A percentile compares a stretch with the other conserved stretches of the same genome.
Conservation (phyloP, 2,113 vertebrate species). For the Gulo gulo region DNA sequence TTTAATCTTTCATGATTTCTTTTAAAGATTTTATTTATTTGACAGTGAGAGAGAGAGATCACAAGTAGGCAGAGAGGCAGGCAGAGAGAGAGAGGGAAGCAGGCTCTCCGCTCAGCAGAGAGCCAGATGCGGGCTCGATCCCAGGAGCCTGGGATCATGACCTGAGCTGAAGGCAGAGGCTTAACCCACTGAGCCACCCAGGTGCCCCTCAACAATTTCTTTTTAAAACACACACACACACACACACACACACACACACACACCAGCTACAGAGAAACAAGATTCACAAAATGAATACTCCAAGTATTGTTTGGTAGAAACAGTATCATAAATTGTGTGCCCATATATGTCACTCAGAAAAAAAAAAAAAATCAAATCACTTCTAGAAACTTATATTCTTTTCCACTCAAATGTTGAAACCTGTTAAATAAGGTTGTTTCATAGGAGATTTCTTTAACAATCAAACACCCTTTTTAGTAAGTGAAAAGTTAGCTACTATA, state of each 20-base stretch:
- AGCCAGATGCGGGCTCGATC: too few relatives aligned
- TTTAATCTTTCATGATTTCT: too few relatives aligned
- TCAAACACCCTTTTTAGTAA: background rate
- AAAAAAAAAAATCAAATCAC: background rate
- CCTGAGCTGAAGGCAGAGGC: too few relatives aligned
- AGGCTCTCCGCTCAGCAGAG: too few relatives aligned
- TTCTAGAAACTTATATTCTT: background rate
- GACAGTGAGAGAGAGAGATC: too few relatives aligned
- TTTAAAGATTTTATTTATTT: too few relatives aligned
- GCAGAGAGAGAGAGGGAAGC: too few relatives aligned
- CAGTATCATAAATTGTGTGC: background rate
- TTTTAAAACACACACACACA: background rate
- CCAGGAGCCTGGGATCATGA: too few relatives aligned
- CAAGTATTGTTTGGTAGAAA: background rate
- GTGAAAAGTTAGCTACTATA: slow-evolving; percentile 30
- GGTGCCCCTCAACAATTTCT: background rate
- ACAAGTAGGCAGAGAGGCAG: too few relatives aligned
- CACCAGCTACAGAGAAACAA: background rate
- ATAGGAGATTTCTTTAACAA: slow-evolving; percentile 18
- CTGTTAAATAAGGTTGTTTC: background rate
- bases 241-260: background rate
- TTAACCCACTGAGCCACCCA: too few relatives aligned
- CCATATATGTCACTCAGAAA: background rate
- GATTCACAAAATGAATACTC: background rate
- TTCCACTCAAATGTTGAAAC: background rate